Percentiles rank a stretch among this genome's conserved stretches.
These are phyloP conservation scores for Eonycteris spelaea DNA, from an alignment of 2,113 vertebrate species.

Conservation along the genomic window DNA sequence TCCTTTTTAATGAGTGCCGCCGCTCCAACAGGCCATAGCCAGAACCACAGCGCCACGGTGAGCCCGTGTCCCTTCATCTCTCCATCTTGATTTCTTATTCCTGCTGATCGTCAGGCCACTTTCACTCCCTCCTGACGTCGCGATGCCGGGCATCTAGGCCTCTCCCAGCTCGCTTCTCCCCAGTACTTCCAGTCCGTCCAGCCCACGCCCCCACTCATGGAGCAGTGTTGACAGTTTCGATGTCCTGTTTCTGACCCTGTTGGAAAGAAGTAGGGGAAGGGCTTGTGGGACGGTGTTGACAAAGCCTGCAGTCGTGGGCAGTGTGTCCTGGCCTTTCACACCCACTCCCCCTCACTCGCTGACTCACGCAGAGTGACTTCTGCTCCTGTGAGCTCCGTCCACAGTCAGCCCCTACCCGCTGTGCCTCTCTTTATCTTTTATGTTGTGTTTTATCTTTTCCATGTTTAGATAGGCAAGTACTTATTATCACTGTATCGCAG, in stretches of 20 bases:
- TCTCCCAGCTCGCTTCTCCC: not conserved
- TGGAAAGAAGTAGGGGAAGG: not conserved
- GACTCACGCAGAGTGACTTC: not conserved
- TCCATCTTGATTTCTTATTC: not conserved
- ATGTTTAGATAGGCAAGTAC: not conserved
- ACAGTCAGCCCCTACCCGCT: not conserved
- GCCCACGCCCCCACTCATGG: not conserved
- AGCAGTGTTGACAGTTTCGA: not conserved
- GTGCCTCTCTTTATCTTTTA: not conserved
- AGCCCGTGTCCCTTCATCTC: not conserved
- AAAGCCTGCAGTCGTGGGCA: not conserved
- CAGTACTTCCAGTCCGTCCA: not conserved
- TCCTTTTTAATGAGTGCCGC: not conserved
- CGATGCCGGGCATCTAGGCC: not conserved
- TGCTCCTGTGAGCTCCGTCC: too few species aligned
- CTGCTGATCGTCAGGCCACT: not conserved
- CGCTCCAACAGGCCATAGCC: not conserved
- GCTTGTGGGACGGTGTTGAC: not conserved
- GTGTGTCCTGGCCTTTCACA: not conserved
- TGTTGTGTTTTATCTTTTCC: not conserved
- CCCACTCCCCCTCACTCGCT: too few species aligned
- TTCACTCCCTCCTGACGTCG: not conserved
- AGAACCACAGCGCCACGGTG: not conserved
- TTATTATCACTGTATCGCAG: not conserved
- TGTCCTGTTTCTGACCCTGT: not conserved